Evolutionary conservation across 2,797 vertebrate genomes (phyloP), one percentile per base, ranked within the genome.

Genomic region (Diglossa cyanea): DNA sequence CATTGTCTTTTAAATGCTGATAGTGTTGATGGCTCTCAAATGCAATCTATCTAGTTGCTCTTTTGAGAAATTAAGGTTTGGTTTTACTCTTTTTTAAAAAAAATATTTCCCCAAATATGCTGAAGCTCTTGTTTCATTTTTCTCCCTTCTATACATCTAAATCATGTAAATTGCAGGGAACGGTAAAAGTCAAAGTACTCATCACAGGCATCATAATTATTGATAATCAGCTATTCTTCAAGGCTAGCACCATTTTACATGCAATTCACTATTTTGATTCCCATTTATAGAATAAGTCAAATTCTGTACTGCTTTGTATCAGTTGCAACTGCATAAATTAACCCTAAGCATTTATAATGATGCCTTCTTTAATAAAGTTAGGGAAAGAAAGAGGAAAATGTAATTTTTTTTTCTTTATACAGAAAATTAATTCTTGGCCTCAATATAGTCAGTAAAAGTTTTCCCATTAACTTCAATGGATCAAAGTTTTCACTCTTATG

Each of bases 21-120:
- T 97, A 93, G n/a, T 58, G 15, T 75, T 95, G 91, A 97, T 94
- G 57, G 72, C 11, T 95, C 48, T 93, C 86, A 95, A 94, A 95
- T 80, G 45, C 35, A 86, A 33, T 33, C 40, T 73, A 54, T 53
- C 31, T 68, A 74, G 71, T 7, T 61, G 35, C 57, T 95, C n/a
- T 93, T 94, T 94, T 2, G 13, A 78, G 75, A 95, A 93, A 66
- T 18, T 3, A 57, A 61, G 30, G 17, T 50, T 80, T 80, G 4
- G 6, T 70, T 85, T 73, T 62, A 30, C 8, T 58, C 6, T 37
- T 61, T 60, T 51, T 7, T 5, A 3, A 40, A 37, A 58, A 57
- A 55, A 58, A 25, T 7, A 48, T 48, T 60, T 91, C 26, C 18
- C 5, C 33, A 57, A 79, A 91, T 71, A 78, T 31, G n/a, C 6